Evolutionary conservation across 1,140 invertebrate genomes (phyloP), one percentile per base, ranked within the genome.

Genomic region (Drosophila elegans): DNA sequence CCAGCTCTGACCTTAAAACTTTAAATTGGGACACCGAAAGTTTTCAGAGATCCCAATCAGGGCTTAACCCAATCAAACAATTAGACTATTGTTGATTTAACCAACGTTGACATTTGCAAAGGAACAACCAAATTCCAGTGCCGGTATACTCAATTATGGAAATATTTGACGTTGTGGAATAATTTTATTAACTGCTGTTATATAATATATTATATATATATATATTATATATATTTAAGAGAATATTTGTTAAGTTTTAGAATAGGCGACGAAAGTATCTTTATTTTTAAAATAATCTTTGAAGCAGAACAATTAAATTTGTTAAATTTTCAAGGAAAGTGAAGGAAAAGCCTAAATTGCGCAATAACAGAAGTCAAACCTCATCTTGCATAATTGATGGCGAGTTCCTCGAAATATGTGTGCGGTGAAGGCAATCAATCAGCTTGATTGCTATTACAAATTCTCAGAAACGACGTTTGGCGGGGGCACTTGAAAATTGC

Each of bases 311-410:
- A 36, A 55, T 60, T 34, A 2, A 60, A 44, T 63, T 34, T 39
- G 16, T n/a, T 38, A 13, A 53, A 38, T 38, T 53, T 63, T 9
- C 53, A 16, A 3, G n/a, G 12, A n/a, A 13, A 11, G 25, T 16
- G 11, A 13, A 13, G 11, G 25, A 32, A 16, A 13, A n/a, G 12
- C 5, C 12, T 16, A 2, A 13, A 63, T 60, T 63, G 60, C 60
- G 68, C 48, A 68, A 73, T 68, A 82, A 60, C 49, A 63, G 42
- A 36, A 39, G 25, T 44, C 39, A 46, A 39, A 62, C 21, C 41
- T 55, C 46, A 13, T 25, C 41, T 46, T 78, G 54, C 61, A 82
- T 82, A 83, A 81, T 81, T 81, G 74, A 81, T 81, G 74, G 54
- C 39, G 16, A 16, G n/a, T 59, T 13, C 32, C 56, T 39, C 34